Evolutionary conservation across 2,888 invertebrate genomes (phyloP).

Genomic region (Leptinotarsa rubiginosa): DNA sequence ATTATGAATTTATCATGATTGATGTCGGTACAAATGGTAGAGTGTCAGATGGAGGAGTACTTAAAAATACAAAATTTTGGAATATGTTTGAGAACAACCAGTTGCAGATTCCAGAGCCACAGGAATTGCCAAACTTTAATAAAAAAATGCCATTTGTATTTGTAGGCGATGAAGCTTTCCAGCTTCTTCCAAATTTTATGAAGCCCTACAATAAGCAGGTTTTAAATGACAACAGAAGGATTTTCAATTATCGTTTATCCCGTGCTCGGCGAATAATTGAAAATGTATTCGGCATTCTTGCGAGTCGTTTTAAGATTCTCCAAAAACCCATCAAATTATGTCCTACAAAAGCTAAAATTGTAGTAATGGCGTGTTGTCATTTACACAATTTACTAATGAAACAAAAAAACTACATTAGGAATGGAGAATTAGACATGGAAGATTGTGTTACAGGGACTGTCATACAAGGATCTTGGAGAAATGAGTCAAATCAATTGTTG

Average conservation of each 20-base stretch:
- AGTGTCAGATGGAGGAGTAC: conserved; percentile 4
- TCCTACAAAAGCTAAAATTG: neutral
- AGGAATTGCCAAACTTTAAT: neutral
- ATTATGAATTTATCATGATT: too few species aligned
- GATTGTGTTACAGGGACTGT: too few species aligned
- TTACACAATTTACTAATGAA: conserved; percentile 18
- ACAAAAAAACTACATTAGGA: conserved; percentile 11
- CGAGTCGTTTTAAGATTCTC: neutral
- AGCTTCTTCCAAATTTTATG: neutral
- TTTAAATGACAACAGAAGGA: neutral
- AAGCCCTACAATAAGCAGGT: neutral
- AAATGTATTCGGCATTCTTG: conserved; percentile 11
- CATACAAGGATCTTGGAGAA: too few species aligned
- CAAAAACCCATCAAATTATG: neutral
- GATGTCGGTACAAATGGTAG: neutral
- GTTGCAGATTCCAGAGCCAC: neutral
- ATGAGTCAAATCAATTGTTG: too few species aligned
- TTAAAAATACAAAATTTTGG: neutral
- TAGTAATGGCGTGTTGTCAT: conserved; percentile 20
- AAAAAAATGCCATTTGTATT: conserved; percentile 7
- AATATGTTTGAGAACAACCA: neutral
- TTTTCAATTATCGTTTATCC: neutral
- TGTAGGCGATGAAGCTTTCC: conserved; percentile 4
- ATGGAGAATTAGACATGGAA: too few species aligned
- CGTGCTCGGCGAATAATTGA: neutral